Percentiles rank a stretch among this genome's conserved stretches.
phyloP scores from a whole-genome alignment of 2,113 vertebrate species.

The mouse (Mus musculus) region DNA sequence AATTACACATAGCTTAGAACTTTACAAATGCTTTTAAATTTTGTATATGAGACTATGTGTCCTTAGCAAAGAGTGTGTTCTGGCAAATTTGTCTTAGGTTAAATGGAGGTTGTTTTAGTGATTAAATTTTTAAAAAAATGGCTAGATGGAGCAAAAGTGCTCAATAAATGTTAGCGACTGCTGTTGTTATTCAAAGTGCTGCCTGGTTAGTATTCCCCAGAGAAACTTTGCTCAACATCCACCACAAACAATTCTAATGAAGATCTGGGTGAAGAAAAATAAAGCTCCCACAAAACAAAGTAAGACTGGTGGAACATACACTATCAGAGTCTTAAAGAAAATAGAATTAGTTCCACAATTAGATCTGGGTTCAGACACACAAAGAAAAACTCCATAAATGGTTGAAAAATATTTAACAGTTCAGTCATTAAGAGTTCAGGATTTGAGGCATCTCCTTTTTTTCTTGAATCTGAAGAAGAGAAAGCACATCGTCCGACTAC shows the following conservation, averaged over 20 bases:
- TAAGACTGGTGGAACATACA: conserved; percentile 38
- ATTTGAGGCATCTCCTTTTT: conserved; percentile 28
- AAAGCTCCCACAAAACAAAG: conserved; percentile 49
- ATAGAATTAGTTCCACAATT: conserved; percentile 13
- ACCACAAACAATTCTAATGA: conserved; percentile 57
- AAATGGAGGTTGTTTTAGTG: conserved; percentile 63
- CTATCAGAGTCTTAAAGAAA: conserved; percentile 46
- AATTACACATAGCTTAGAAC: conserved; percentile 14
- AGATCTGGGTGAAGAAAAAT: not conserved
- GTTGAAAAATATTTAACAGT: conserved; percentile 30
- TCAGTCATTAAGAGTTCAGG: not conserved
- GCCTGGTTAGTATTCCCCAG: conserved; percentile 55
- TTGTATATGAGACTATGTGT: not conserved
- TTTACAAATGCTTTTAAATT: conserved; percentile 58
- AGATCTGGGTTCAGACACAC: not conserved
- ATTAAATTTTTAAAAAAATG: conserved; percentile 72
- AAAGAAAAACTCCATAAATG: conserved; percentile 50
- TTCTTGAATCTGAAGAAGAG: not conserved
- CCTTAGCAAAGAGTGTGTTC: conserved; percentile 57
- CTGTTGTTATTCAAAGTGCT: conserved; percentile 67
- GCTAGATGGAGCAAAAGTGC: conserved; percentile 59
- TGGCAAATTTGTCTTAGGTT: conserved; percentile 59
- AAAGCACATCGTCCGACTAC: not conserved
- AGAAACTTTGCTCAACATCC: conserved; percentile 50
- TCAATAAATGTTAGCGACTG: conserved; percentile 69